Evolutionary conservation across 2,888 invertebrate species (phyloP).

Genomic region (Frankliniella intonsa): DNA sequence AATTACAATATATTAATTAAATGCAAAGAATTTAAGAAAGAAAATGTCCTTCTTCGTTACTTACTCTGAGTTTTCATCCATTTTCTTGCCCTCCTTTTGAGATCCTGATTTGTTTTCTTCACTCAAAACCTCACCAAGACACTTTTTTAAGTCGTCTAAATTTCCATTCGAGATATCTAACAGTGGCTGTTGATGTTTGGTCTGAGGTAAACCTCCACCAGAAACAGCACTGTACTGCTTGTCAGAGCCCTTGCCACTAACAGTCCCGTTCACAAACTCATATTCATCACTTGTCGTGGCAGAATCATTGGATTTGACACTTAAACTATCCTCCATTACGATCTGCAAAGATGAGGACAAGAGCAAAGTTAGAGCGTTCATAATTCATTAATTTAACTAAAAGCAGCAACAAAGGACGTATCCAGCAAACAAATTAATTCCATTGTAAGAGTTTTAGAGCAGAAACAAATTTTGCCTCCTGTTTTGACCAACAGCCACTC

Average conservation of each 20-base stretch:
- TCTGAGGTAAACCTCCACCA: slow-evolving; percentile 35
- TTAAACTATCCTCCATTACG: slow-evolving; percentile 59
- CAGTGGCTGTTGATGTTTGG: slow-evolving; percentile 50
- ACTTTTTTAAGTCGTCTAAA: slow-evolving; percentile 58
- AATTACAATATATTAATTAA: too few species aligned
- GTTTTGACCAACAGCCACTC: neutral
- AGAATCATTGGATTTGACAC: slow-evolving; percentile 64
- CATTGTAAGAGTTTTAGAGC: too few species aligned
- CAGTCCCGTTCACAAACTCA: slow-evolving; percentile 58
- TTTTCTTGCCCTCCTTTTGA: neutral
- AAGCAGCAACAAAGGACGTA: neutral
- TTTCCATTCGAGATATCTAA: slow-evolving; percentile 60
- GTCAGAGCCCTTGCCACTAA: slow-evolving; percentile 35
- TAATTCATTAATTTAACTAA: neutral
- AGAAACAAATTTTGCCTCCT: neutral
- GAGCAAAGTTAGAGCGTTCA: neutral
- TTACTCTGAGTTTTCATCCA: slow-evolving; percentile 29
- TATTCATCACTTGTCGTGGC: slow-evolving; percentile 65
- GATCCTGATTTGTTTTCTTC: slow-evolving; percentile 35
- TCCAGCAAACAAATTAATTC: neutral
- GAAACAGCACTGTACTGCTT: slow-evolving; percentile 25
- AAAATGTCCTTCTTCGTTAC: neutral
- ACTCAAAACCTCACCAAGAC: slow-evolving; percentile 54
- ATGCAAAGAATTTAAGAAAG: too few species aligned
- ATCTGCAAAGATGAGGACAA: neutral